Evolutionary conservation across 2,113 vertebrate genomes (phyloP).

Genomic region (Micronycteris hirsuta): DNA sequence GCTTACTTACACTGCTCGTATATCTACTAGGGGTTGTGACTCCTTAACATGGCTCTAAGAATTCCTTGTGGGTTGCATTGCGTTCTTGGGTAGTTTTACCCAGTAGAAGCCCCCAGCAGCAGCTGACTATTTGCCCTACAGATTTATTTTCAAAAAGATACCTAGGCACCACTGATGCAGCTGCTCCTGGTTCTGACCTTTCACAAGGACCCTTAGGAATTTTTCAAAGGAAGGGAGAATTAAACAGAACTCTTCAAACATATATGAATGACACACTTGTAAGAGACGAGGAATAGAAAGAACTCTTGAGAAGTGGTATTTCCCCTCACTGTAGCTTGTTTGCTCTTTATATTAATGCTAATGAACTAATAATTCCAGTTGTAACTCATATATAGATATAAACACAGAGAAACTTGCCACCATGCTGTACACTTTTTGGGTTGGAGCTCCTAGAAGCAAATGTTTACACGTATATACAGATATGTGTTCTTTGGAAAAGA

Average conservation of each 20-base stretch:
- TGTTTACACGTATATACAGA: not conserved
- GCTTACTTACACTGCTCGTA: not conserved
- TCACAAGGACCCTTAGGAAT: slow-evolving; percentile 11
- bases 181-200: slow-evolving; percentile 37
- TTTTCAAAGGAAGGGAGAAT: slow-evolving; percentile 32
- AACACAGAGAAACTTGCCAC: not conserved
- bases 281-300: not conserved
- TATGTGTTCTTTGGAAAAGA: not conserved
- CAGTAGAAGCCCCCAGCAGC: not conserved
- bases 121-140: not conserved
- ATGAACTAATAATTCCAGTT: not conserved
- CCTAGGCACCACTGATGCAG: not conserved
- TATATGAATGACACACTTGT: not conserved
- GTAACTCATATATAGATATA: not conserved
- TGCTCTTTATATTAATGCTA: not conserved
- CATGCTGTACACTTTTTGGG: not conserved
- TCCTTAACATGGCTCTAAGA: not conserved
- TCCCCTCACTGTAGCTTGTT: not conserved
- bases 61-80: not conserved
- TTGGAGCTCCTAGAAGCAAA: not conserved
- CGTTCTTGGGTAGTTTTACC: not conserved
- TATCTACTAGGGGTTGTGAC: not conserved
- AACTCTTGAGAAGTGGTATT: not conserved
- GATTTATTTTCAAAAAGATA: slow-evolving; percentile 22
- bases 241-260: not conserved